Evolutionary conservation across 2,113 vertebrate species (phyloP), one percentile per base, ranked within the genome.

Genomic region (Ranitomeya imitator): DNA sequence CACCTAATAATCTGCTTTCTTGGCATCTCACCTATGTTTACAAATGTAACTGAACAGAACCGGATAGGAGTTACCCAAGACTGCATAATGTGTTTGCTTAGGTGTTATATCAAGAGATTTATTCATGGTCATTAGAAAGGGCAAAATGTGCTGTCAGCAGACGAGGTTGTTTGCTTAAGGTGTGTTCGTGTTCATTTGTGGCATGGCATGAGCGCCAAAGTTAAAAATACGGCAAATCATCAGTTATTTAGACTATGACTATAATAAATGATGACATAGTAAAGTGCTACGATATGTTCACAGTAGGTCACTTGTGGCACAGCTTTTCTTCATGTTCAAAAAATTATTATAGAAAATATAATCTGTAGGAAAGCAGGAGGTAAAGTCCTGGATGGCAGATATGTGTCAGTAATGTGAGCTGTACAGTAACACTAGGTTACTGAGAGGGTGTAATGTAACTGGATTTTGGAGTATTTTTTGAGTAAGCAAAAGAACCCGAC

Each of bases 11-110:
- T 90, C 83, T 86, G 79, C 82, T 37, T 87, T 91, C 87, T 87
- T 92, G 91, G 87, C 76, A 18, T 81, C 15, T 23, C 86, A 73
- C 87, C 90, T 51, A 57, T 88, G 88, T 91, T 90, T 86, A 81
- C 77, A 81, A 67, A n/a, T 59, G 52, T 85, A 59, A 84, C 82
- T 88, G 69, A 88, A 88, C n/a, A 88, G 87, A 83, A 89, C 71
- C 87, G 81, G 82, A 89, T 79, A 89, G 87, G 73, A 85, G 81
- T 89, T 71, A 85, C 87, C 87, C 87, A 79, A 84, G 71, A 69
- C 87, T 67, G 73, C 57, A 57, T 54, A 51, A 85, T 79, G 87
- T 89, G 73, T 89, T 89, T 88, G 45, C 80, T 52, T 78, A 83
- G 86, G 86, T 88, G 79, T 74, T 88, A 60, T 81, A 73, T 12